Conservation (phyloP, 2,888 invertebrate genomes). For the Nomada ruficornis region DNA sequence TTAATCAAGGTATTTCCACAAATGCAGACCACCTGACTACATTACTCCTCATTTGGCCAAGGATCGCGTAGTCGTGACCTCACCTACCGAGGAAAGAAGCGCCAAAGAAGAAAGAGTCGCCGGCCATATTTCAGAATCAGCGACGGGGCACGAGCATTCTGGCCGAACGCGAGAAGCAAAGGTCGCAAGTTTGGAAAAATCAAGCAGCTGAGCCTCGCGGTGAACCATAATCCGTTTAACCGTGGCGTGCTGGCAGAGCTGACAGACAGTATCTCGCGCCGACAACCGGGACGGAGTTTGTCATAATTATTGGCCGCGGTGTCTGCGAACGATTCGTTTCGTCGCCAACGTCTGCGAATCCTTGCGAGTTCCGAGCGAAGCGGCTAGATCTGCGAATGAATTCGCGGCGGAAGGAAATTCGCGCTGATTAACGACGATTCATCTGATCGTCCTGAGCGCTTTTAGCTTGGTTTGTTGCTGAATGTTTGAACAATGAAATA, state of each 20-base stretch:
- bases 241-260: slow-evolving; percentile 57
- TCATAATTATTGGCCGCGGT: slow-evolving; percentile 77
- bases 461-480: slow-evolving; percentile 10
- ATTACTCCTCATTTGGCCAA: slow-evolving; percentile 3
- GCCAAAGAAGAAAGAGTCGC: slow-evolving; percentile 10
- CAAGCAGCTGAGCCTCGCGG: slow-evolving; percentile 28
- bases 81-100: background rate
- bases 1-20: background rate
- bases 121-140: slow-evolving; percentile 70
- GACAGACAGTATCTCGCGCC: slow-evolving; percentile 70
- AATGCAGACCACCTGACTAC: background rate
- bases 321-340: slow-evolving; percentile 63
- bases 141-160: slow-evolving; percentile 26
- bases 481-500: slow-evolving; percentile 3
- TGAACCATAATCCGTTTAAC: slow-evolving; percentile 69
- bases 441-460: background rate
- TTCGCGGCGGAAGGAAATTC: slow-evolving; percentile 33
- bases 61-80: slow-evolving; percentile 13
- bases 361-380: slow-evolving; percentile 9
- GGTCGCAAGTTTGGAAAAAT: slow-evolving; percentile 41
- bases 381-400: slow-evolving; percentile 50
- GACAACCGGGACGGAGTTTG: slow-evolving; percentile 79
- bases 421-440: slow-evolving; percentile 54
- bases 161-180: slow-evolving; percentile 37
- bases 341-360: slow-evolving; percentile 49